Evolutionary conservation across 1,140 invertebrate genomes (phyloP).

Genomic region (Zaprionus davidi): DNA sequence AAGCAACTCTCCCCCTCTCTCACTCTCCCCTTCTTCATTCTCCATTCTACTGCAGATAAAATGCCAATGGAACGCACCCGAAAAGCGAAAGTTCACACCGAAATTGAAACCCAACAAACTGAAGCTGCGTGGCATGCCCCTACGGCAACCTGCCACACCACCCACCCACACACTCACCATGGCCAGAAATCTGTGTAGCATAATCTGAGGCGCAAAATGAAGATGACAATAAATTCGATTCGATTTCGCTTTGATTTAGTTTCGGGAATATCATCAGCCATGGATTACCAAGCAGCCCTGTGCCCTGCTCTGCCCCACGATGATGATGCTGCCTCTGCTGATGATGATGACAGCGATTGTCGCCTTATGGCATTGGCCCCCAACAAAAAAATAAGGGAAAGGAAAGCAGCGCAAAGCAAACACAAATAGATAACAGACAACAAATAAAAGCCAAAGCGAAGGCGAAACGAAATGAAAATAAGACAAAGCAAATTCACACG

Average conservation of each 20-base stretch:
- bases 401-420: conserved; percentile 58
- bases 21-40: background rate
- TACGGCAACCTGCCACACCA: background rate
- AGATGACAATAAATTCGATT: conserved; percentile 83
- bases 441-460: conserved; percentile 68
- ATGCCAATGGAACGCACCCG: conserved; percentile 35
- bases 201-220: conserved; percentile 80
- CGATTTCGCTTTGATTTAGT: conserved; percentile 82
- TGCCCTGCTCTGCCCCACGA: background rate
- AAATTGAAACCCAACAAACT: conserved; percentile 75
- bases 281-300: conserved; percentile 64
- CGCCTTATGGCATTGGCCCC: conserved; percentile 65
- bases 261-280: conserved; percentile 79
- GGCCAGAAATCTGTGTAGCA: conserved; percentile 63
- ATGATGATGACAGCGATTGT: conserved; percentile 71
- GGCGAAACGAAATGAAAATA: conserved; percentile 76
- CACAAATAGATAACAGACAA: conserved; percentile 79
- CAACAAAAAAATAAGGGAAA: conserved; percentile 21
- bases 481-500: conserved; percentile 75
- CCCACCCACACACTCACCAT: background rate
- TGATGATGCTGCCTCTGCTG: conserved; percentile 33
- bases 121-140: conserved; percentile 26
- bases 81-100: conserved; percentile 75
- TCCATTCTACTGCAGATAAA: conserved; percentile 18
- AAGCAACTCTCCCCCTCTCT: background rate